Evolutionary conservation across 2,888 invertebrate genomes (phyloP), one percentile per base, ranked within the genome.

Genomic region (Rhogogaster chlorosoma): DNA sequence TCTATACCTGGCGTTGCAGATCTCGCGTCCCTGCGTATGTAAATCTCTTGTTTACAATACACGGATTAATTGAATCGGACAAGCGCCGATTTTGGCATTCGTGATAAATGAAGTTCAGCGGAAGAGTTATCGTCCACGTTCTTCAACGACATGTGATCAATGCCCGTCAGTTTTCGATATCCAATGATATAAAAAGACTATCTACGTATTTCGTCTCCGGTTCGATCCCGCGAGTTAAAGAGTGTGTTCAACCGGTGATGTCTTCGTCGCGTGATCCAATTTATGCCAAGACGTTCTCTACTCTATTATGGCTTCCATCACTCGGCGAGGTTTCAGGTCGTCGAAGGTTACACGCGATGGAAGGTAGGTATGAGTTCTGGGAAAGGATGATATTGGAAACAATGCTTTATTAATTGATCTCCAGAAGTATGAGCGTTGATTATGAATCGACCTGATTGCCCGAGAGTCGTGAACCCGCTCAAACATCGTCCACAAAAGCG

Each of bases 391-490:
- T 61, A 22, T 61, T 36, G 38, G 26, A 80, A 80, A 80, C 80
- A 80, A 80, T 80, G 29, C 80, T n/a, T 64, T 83, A 83, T 45
- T 70, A 67, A 83, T 83, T 83, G 83, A 83, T 83, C 45, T 67
- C 42, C 3, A 18, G 26, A 45, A 45, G 61, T 80, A 80, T 80
- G n/a, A 90, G 89, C 90, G 89, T 89, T 90, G 90, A 89, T 91
- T 91, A 90, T 92, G 92, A 92, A 92, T 92, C 91, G 91, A 90
- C 89, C 91, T 90, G 91, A 92, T 92, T 92, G 91, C 91, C 91
- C 89, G 89, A 92, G 91, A 91, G 91, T 89, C 90, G 89, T 87
- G 88, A 90, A 89, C 90, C 45, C 45, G 90, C 90, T 91, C 91
- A 91, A 92, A 92, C 92, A 92, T 90, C 90, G 88, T 88, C 90